Percentiles rank a stretch among this genome's conserved stretches.
phyloP scores from a whole-genome alignment of 2,113 vertebrate genomes.

The Porphyrio hochstetteri region DNA sequence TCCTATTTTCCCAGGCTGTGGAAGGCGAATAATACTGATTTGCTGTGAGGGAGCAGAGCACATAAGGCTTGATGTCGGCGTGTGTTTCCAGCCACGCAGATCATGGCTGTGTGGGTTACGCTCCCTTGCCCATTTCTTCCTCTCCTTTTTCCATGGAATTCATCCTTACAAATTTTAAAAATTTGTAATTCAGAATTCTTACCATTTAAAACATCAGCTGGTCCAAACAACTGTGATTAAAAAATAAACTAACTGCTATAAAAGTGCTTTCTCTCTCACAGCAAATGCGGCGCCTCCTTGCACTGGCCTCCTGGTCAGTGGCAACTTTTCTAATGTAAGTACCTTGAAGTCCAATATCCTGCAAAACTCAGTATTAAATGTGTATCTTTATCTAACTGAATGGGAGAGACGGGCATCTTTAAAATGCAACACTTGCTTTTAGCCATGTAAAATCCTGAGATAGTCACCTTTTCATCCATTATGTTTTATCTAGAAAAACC shows the following conservation, averaged over 20 bases:
- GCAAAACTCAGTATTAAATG: not conserved
- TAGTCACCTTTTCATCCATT: not conserved
- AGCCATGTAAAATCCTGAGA: not conserved
- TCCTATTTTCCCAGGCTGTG: not conserved
- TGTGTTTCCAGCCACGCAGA: not conserved
- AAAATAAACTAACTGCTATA: not conserved
- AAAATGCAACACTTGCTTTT: not conserved
- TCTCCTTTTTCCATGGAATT: not conserved
- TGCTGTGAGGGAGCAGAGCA: not conserved
- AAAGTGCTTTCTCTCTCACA: not conserved
- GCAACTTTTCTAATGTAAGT: not conserved
- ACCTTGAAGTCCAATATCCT: not conserved
- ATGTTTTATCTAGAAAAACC: not conserved
- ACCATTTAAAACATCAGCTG: not conserved
- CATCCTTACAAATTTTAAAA: not conserved
- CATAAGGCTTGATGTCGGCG: fast-evolving
- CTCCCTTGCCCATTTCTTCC: not conserved
- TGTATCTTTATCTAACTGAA: not conserved
- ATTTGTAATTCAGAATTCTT: not conserved
- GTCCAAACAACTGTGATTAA: not conserved
- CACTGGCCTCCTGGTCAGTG: not conserved
- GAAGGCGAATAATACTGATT: not conserved
- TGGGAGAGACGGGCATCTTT: not conserved
- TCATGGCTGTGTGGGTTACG: fast-evolving
- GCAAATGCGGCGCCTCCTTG: not conserved